Base-by-base conservation (phyloP, 1,140 invertebrate species). In the Glossosoma conforme region DNA sequence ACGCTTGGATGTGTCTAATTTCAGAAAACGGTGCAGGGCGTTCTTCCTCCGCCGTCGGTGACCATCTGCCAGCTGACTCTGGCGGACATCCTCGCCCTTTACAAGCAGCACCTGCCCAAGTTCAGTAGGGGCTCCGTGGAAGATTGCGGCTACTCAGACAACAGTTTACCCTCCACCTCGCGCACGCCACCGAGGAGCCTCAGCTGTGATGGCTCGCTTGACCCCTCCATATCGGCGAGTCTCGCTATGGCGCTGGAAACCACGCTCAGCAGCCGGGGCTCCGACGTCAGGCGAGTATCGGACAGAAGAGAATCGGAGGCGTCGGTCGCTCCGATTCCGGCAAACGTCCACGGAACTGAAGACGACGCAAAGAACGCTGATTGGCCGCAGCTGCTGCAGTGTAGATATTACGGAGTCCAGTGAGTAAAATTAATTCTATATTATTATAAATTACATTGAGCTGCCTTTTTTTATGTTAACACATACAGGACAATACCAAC, bases 21-120 rank as follows among this genome's bases (percentile, higher is more conserved):
- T 22, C 61, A 76, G 67, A 68, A 70, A 63, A 66, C 62, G 11
- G 60, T 80, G 17, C 73, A 70, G 50, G 82, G 83, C 2, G 72
- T 86, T 0, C 67, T 79, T 21, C 84, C 83, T 21, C 84, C 83
- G 21, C 82, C 82, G 8, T 82, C 77, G 37, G 70, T 83, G 5
- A 85, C 82, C 5, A 78, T 76, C 19, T 68, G 78, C 30, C 77
- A 80, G 41, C 74, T 73, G 37, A 78, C 81, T 61, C 78, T 77
- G 9, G 65, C 62, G n/a, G 79, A 85, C 59, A 83, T 85, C 62
- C 63, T 85, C 1, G 44, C 43, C 21, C 57, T 61, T 24, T 75
- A 76, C 53, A 60, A 64, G n/a, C 51, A 69, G 36, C 74, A 75
- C 56, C 54, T 59, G n/a, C 44, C 63, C 14, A 53, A 38, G 20